These are phyloP conservation scores for Belgica antarctica DNA, from an alignment of 2,888 invertebrate genomes.

Conservation along the genomic window DNA sequence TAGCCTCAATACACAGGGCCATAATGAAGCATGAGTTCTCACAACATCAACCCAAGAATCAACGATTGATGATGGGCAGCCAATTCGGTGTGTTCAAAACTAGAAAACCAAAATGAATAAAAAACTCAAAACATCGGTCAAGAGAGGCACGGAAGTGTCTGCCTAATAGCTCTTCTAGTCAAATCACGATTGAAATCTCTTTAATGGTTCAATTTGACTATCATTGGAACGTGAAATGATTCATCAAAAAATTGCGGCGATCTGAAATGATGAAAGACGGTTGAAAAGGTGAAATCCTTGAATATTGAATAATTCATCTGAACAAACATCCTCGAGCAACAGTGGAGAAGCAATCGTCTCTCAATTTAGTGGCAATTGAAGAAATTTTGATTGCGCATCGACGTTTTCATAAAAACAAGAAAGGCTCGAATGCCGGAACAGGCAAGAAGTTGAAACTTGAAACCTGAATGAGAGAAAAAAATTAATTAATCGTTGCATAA, in stretches of 20 bases:
- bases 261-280: neutral
- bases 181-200: neutral
- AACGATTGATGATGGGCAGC: no score
- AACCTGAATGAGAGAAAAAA: neutral
- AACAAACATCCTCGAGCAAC: constrained; percentile 15
- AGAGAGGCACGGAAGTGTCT: constrained; percentile 27
- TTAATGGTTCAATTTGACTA: constrained; percentile 20
- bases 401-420: constrained; percentile 22
- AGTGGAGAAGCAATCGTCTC: constrained; percentile 8
- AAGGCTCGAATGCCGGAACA: constrained; percentile 29
- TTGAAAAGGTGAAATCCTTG: constrained; percentile 9
- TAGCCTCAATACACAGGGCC: neutral
- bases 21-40: neutral
- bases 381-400: constrained; percentile 4
- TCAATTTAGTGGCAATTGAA: constrained; percentile 15
- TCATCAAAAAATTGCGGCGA: neutral
- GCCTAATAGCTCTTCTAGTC: constrained; percentile 3
- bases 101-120: no score
- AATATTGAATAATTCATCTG: no score
- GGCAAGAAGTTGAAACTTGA: neutral
- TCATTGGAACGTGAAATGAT: constrained; percentile 13
- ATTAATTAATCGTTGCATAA: constrained; percentile 23
- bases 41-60: constrained; percentile 7
- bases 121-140: no score
- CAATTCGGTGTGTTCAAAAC: neutral